A percentile compares a stretch with the other conserved stretches of the same genome.
phyloP scores from a whole-genome alignment of 2,113 vertebrate species.

The Lipophrys pholis region DNA sequence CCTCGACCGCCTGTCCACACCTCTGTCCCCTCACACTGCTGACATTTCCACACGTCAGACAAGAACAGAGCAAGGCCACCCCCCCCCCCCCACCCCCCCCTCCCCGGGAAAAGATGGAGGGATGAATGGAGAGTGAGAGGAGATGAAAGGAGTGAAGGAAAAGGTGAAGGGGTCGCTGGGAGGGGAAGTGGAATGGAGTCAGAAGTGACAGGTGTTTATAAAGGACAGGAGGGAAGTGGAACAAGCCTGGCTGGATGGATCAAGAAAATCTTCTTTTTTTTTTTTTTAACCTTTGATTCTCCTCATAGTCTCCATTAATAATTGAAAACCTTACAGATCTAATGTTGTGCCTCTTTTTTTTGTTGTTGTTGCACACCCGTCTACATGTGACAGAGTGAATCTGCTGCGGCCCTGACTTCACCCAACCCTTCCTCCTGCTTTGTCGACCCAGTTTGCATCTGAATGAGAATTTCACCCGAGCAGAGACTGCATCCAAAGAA shows the following conservation, averaged over 20 bases:
- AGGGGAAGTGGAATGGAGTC: background rate
- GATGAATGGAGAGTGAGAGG: slow-evolving; percentile 25
- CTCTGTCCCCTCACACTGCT: slow-evolving; percentile 46
- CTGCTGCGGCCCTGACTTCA: slow-evolving; percentile 2
- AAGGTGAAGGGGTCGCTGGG: slow-evolving; percentile 5
- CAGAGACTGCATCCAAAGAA: too few species aligned
- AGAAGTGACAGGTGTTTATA: background rate
- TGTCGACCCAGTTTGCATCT: too few species aligned
- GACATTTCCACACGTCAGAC: slow-evolving; percentile 77
- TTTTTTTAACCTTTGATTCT: background rate
- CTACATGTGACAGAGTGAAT: background rate
- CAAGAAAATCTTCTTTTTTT: background rate
- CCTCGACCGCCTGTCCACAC: slow-evolving; percentile 34
- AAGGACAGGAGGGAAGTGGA: background rate
- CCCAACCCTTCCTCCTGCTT: background rate
- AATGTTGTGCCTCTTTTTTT: background rate
- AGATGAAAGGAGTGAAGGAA: slow-evolving; percentile 29
- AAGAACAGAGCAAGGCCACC: slow-evolving; percentile 54
- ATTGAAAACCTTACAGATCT: background rate
- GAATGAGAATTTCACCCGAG: background rate
- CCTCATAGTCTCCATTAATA: background rate
- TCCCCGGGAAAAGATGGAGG: slow-evolving; percentile 34
- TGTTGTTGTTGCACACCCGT: background rate
- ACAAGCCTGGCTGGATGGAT: too few species aligned
- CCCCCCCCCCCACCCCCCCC: too few species aligned